Evolutionary conservation across 2,797 vertebrate genomes (phyloP).

Genomic region (Hephaestus fuliginosus): DNA sequence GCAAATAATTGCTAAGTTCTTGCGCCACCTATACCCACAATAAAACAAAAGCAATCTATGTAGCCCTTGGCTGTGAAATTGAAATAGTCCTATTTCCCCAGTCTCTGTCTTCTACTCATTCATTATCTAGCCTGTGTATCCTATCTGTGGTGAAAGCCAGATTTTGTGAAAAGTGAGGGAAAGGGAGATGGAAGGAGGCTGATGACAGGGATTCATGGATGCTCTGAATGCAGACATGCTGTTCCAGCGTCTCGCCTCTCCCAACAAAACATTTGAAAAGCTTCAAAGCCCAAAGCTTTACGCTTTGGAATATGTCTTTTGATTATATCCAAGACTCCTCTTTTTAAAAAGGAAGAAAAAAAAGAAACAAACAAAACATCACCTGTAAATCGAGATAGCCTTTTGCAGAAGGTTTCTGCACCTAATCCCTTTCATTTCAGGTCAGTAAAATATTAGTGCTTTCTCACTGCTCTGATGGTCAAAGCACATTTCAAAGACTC

Average conservation of each 20-base stretch:
- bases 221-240: conserved; percentile 76
- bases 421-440: conserved; percentile 84
- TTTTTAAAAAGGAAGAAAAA: conserved; percentile 58
- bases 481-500: conserved; percentile 85
- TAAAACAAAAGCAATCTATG: conserved; percentile 85
- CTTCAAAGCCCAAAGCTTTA: conserved; percentile 79
- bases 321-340: conserved; percentile 73
- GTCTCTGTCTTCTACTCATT: conserved; percentile 66
- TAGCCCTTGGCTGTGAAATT: conserved; percentile 80
- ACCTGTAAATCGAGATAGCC: conserved; percentile 79
- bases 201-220: conserved; percentile 78
- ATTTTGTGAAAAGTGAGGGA: conserved; percentile 60
- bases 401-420: conserved; percentile 70
- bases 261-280: conserved; percentile 78
- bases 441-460: conserved; percentile 85
- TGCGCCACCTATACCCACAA: conserved; percentile 76
- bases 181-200: conserved; percentile 62
- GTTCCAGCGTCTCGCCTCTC: conserved; percentile 68
- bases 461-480: conserved; percentile 83
- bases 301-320: conserved; percentile 73
- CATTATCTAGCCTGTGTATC: conserved; percentile 76
- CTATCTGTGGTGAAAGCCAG: conserved; percentile 68
- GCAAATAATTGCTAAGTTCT: conserved; percentile 86
- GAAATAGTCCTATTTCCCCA: conserved; percentile 74
- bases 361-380: conserved; percentile 80